Evolutionary conservation across 2,113 vertebrate genomes (phyloP), one percentile per base, ranked within the genome.

Genomic region (Prionailurus bengalensis): DNA sequence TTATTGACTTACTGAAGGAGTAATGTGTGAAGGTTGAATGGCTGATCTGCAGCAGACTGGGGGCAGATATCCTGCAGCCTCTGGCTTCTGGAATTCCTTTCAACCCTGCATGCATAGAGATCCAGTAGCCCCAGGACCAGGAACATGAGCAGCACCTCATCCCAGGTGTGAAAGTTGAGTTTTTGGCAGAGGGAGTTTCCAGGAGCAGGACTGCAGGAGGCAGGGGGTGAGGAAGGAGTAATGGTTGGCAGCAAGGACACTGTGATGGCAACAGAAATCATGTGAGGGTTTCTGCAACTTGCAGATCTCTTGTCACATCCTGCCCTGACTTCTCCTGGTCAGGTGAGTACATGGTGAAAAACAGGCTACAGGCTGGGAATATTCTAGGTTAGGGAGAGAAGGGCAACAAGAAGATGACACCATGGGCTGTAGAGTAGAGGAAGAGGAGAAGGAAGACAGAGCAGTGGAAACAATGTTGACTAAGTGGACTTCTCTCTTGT

Each of bases 141-240:
- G 31, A 82, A 29, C 53, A 6, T 70, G 45, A 87, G 68, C 53
- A 81, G 21, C n/a, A 58, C 17, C 19, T 83, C 1, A 39, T 61
- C 4, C 23, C 11, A 27, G 55, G 36, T 55, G n/a, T 93, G 58
- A 61, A 36, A 36, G 51, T 19, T 19, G 42, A 88, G 19, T 21
- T 3, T 29, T 42, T 55, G 7, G 1, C 19, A 23, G 27, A 87
- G 79, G 71, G 55, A 91, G 74, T 9, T 11, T 12, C n/a, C 14
- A 33, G 29, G n/a, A 14, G 4, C 12, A 31, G 65, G 21, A 29
- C 31, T 23, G 2, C 0, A 1, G 39, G 42, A 39, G 25, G 51
- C 39, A 27, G 15, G 27, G 27, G 16, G 31, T 17, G 58, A 61
- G 66, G n/a, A 78, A n/a, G 39, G 23, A n/a, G 53, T 66, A 17